phyloP scores from a whole-genome alignment of 2,888 invertebrate genomes.

The Hemithea aestivaria region DNA sequence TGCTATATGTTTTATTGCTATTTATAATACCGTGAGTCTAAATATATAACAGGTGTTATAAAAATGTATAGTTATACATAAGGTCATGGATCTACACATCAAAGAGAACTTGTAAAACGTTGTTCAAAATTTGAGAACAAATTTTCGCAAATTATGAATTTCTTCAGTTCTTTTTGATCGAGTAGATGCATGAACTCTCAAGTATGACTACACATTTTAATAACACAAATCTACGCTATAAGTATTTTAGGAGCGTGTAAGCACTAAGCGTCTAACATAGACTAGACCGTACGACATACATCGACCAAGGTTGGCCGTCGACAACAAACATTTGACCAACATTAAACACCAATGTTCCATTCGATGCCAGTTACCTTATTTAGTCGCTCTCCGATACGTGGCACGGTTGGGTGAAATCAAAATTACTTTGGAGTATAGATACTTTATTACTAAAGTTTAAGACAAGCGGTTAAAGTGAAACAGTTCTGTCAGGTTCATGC shows the following conservation, averaged over 20 bases:
- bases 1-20: too few species aligned
- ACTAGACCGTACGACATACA: constrained; percentile 66
- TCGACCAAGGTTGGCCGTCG: constrained; percentile 40
- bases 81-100: too few species aligned
- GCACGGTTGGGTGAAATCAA: constrained; percentile 73
- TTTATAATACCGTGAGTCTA: constrained; percentile 25
- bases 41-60: too few species aligned
- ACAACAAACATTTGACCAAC: constrained; percentile 55
- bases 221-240: constrained; percentile 33
- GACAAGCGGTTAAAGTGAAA: constrained; percentile 57
- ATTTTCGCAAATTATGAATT: too few species aligned
- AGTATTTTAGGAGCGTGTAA: constrained; percentile 51
- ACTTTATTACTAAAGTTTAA: constrained; percentile 75
- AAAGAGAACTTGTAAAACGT: too few species aligned
- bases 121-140: too few species aligned
- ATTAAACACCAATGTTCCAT: constrained; percentile 48
- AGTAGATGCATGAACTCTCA: too few species aligned
- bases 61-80: too few species aligned
- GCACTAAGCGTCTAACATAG: constrained; percentile 70
- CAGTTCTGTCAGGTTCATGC: constrained; percentile 54
- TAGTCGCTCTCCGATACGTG: constrained; percentile 67
- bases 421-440: constrained; percentile 76
- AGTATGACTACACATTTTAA: too few species aligned
- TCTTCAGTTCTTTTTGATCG: too few species aligned
- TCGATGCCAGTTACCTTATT: constrained; percentile 63